Base-by-base conservation (phyloP, 2,797 vertebrate genomes). In the Malacoraja senta region DNA sequence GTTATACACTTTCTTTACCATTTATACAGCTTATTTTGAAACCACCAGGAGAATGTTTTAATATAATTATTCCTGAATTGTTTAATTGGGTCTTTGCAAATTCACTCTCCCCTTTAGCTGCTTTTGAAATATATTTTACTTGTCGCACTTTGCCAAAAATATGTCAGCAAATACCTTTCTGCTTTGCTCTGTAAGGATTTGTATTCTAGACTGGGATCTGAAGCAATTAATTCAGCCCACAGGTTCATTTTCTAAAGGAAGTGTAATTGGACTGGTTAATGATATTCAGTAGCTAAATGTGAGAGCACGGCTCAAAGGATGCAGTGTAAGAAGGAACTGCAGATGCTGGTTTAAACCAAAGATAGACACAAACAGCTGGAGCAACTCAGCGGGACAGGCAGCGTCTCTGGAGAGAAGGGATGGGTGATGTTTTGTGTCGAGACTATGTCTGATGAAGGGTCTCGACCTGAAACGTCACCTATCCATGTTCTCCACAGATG, bases 201-300 rank as follows among this genome's bases (percentile, higher is more conserved):
- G 90, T 38, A 44, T 72, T 91, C 19, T 74, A 26, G 90, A 65
- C 68, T 13, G 90, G 35, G 35, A 92, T 58, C 38, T 58, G 8
- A 74, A 17, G 4, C 71, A 74, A 10, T 58, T 53, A 15, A 76
- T 92, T 53, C 71, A 76, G 71, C 26, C 24, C 26, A 53, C n/a
- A n/a, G 71, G 68, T 44, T 58, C 44, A 92, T 58, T 74, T 71
- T 76, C 15, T 72, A 92, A 92, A 76, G 90, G 71, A 92, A 92
- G 90, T 76, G 74, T 71, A 76, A 58, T 92, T 53, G 26, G 15
- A 92, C 90, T 35, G 68, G 63, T 88, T 88, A 68, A 68, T 68
- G n/a, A 88, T 26, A 32, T 88, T 29, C 61, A 35, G 63, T 19
- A 35, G 68, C 84, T 74, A 76, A 92, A 72, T 53, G 13, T 44